These are phyloP conservation scores for Sandelia bainsii DNA, from an alignment of 2,797 vertebrate genomes.

Conservation along the genomic window DNA sequence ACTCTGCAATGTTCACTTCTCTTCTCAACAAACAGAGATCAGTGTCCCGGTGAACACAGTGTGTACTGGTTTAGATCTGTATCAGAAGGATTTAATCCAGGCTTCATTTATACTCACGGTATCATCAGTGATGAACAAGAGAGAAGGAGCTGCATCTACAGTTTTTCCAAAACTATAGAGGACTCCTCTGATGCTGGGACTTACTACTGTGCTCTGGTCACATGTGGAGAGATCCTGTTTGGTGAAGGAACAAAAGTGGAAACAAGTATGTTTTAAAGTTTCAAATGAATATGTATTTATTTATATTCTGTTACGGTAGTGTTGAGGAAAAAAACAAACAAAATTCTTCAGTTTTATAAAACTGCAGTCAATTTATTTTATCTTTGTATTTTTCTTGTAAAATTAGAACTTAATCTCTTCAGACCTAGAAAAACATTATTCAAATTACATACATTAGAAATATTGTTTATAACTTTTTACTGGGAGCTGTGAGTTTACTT, in stretches of 20 bases:
- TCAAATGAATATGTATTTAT: neutral
- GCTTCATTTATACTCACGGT: slow-evolving; percentile 13
- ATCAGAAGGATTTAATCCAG: slow-evolving; percentile 13
- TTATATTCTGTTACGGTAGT: neutral
- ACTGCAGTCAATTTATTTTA: no score
- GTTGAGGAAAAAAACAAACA: no score
- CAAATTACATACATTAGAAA: neutral
- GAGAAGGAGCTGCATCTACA: slow-evolving; percentile 44
- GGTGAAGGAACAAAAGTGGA: slow-evolving; percentile 55
- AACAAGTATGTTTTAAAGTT: slow-evolving; percentile 39
- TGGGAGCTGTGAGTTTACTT: no score
- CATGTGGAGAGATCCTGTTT: slow-evolving; percentile 71
- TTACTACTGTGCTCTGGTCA: slow-evolving; percentile 67
- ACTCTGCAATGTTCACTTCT: slow-evolving; percentile 62
- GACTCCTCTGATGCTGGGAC: slow-evolving; percentile 55
- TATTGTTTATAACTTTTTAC: neutral
- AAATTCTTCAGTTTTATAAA: no score
- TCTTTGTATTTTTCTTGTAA: no score
- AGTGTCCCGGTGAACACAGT: slow-evolving; percentile 37
- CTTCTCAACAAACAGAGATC: rapidly evolving
- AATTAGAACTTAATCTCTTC: no score
- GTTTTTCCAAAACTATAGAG: slow-evolving; percentile 43
- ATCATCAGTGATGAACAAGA: neutral
- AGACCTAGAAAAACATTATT: neutral
- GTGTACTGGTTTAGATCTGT: slow-evolving; percentile 64